Percentiles rank a stretch among this genome's conserved stretches.
phyloP scores from a whole-genome alignment of 30 jellyfish, hydroid and myxozoan species.

The Aurelia sp. region DNA sequence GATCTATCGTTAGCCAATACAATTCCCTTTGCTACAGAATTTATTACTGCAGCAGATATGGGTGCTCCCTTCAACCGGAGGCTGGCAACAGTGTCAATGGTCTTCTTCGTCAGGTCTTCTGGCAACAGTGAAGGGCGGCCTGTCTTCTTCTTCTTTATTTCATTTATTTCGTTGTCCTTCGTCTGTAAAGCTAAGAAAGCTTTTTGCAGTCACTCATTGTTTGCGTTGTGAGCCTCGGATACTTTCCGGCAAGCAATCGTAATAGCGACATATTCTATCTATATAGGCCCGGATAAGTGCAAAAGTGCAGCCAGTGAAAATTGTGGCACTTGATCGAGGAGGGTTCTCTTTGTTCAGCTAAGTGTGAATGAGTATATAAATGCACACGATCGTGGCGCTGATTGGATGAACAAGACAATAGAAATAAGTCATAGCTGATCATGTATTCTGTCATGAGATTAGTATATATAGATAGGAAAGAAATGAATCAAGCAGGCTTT shows the following conservation, averaged over 20 bases:
- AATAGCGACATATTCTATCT: neutral
- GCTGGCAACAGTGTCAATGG: conserved; percentile 35
- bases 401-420: too few species aligned
- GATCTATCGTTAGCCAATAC: conserved; percentile 52
- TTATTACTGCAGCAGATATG: conserved; percentile 44
- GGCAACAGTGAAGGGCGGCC: conserved; percentile 64
- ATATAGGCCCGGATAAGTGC: neutral
- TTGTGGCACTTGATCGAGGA: neutral
- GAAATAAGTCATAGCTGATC: too few species aligned
- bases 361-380: too few species aligned
- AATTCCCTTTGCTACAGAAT: conserved; percentile 51
- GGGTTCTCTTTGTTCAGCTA: neutral
- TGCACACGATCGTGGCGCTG: too few species aligned
- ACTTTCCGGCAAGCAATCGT: neutral
- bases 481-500: too few species aligned
- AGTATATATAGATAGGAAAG: too few species aligned
- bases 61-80: conserved; percentile 63
- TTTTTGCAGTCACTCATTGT: conserved; percentile 22
- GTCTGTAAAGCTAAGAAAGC: conserved; percentile 27
- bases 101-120: conserved; percentile 47
- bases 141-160: conserved; percentile 33
- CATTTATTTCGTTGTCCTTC: conserved; percentile 25
- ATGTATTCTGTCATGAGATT: too few species aligned
- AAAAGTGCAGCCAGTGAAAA: neutral
- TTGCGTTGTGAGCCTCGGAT: conserved; percentile 20